Evolutionary conservation across 2,888 invertebrate species (phyloP).

Genomic region (Xanthorhoe designata): DNA sequence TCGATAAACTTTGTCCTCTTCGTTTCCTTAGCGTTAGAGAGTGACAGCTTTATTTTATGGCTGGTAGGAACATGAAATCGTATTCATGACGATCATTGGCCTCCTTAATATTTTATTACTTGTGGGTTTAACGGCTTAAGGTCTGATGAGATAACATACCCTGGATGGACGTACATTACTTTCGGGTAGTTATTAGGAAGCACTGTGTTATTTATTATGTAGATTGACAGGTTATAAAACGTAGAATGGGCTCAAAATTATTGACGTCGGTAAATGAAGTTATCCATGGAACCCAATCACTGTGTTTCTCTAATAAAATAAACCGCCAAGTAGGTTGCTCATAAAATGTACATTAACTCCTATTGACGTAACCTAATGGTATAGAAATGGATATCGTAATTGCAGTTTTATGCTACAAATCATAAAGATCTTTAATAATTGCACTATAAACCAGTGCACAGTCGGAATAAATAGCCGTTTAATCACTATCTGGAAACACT

Average conservation of each 20-base stretch:
- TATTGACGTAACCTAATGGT: constrained; percentile 32
- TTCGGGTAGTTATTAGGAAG: constrained; percentile 7
- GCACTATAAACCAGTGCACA: constrained; percentile 22
- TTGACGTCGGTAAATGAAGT: background rate
- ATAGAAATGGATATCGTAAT: constrained; percentile 31
- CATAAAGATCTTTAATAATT: constrained; percentile 38
- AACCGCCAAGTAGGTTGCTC: background rate
- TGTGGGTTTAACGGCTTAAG: constrained; percentile 46
- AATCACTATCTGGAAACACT: background rate
- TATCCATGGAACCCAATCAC: background rate
- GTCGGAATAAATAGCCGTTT: constrained; percentile 5
- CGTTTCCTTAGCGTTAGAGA: constrained; percentile 25
- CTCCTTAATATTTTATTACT: constrained; percentile 53
- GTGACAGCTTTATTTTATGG: constrained; percentile 35
- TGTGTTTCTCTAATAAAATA: constrained; percentile 1
- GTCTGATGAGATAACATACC: constrained; percentile 29
- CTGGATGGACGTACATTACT: background rate
- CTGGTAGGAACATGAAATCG: constrained; percentile 39
- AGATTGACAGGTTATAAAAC: background rate
- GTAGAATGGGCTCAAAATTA: background rate
- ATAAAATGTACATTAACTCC: constrained; percentile 19
- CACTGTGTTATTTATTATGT: background rate
- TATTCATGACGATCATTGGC: constrained; percentile 48
- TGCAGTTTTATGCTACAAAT: constrained; percentile 36
- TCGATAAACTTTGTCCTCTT: constrained; percentile 29